Conservation (phyloP, 2,888 invertebrate genomes). For the Andrena trimmerana region DNA sequence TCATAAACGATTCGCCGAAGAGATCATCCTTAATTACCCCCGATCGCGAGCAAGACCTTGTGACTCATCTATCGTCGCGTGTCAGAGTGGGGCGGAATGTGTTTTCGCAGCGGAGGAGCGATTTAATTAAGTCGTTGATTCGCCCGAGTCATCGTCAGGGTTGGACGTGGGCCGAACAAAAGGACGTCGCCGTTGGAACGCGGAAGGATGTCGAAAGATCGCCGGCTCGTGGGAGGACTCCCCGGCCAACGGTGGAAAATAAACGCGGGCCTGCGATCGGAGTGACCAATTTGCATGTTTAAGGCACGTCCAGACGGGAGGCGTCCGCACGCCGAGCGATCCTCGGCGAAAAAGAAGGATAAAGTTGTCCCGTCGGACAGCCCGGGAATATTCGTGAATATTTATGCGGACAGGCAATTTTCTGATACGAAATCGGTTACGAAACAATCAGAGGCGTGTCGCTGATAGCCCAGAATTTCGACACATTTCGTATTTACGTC, state of each 20-base stretch:
- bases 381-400: conserved; percentile 3
- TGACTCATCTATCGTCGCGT: conserved; percentile 47
- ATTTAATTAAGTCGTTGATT: conserved; percentile 69
- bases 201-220: conserved; percentile 65
- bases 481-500: conserved; percentile 62
- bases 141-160: conserved; percentile 63
- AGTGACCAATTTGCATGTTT: conserved; percentile 18
- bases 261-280: conserved; percentile 11
- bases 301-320: neutral
- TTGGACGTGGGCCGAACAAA: conserved; percentile 68
- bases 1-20: neutral
- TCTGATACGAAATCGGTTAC: conserved; percentile 48
- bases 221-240: conserved; percentile 46
- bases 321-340: neutral
- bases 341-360: conserved; percentile 2
- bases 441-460: conserved; percentile 57
- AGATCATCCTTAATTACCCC: conserved; percentile 49
- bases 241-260: conserved; percentile 6
- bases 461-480: conserved; percentile 56
- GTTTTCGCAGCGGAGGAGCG: conserved; percentile 43
- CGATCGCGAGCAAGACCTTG: conserved; percentile 11
- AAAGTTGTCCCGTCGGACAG: conserved; percentile 7
- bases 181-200: conserved; percentile 64
- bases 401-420: conserved; percentile 35
- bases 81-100: conserved; percentile 19